Base-by-base conservation (phyloP, 2,797 vertebrate species). In the Enteromius anoplus region DNA sequence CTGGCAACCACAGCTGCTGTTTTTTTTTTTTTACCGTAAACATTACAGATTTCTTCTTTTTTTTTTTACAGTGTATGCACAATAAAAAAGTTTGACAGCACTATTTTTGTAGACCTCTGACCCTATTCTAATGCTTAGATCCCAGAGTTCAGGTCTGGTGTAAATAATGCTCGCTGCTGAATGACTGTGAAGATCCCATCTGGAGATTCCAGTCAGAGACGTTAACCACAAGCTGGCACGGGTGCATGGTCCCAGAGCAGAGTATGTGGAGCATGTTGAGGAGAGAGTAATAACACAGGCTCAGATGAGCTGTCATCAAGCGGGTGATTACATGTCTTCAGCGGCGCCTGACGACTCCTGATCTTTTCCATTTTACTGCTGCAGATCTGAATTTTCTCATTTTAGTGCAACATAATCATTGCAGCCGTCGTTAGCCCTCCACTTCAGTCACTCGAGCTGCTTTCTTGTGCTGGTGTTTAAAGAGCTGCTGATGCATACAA, bases 161-260 rank as follows among this genome's bases (percentile, higher is more conserved):
- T 40, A 40, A 40, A 40, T 55, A 11, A 58, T 8, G 19, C 5
- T 15, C 23, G 11, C 53, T 75, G 37, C n/a, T 76, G 26, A 45
- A 60, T 62, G 15, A n/a, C 2, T 71, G 12, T 17, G 55, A 29
- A 11, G 12, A 12, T 62, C 34, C 4, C 75, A 23, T 11, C 75
- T 29, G 40, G 58, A 47, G 23, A 62, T 45, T 45, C 21, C 37
- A 10, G 5, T 75, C 34, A 47, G 37, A 64, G 60, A 47, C 26
- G 2, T 47, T 65, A 64, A 65, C 23, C 40, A 45, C 58, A 77
- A 47, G 34, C 40, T 32, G 58, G 40, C 40, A 19, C 6, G 3
- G 60, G 8, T 49, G 17, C 23, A 19, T 32, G 2, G 40, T 78
- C 79, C 66, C 69, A 84, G 75, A 77, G 66, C 66, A 80, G 68